Base-by-base conservation (phyloP, 2,888 invertebrate species). In the Vesta saturnalis region DNA sequence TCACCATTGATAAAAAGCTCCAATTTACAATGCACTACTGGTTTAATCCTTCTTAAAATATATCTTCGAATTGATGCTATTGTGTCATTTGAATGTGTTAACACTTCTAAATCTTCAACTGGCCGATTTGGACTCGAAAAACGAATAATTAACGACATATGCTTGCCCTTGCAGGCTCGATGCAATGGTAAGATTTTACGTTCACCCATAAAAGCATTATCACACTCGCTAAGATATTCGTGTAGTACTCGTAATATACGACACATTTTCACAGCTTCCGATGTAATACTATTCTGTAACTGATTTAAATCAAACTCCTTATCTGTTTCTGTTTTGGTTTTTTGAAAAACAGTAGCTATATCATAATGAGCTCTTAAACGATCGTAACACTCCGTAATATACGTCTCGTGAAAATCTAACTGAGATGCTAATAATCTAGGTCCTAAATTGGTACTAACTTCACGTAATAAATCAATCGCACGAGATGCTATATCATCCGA, bases 211-310 rank as follows among this genome's bases (percentile, higher is more conserved):
- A 92, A 95, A 73, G 91, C 91, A 77, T 91, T 91, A 87, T 97
- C 97, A 86, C 97, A 97, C 85, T 97, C 97, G 78, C 93, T 93
- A 72, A 98, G 91, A 83, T 98, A 98, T 85, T 97, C 97, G 83
- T 95, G 94, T 79, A 98, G 88, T 79, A 97, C 96, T 85, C 95
- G 94, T 84, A 98, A 90, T 63, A 98, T 94, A 75, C 97, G 90
- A 83, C 95, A 95, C 92, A 97, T 95, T 84, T 94, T 91, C 69
- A 92, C 90, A 4, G 93, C 92, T 82, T 94, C 94, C 65, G 87
- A 85, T 76, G 86, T 83, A 63, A 91, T 87, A 71, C 88, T 84
- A 72, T 79, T 81, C 72, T 84, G 84, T 21, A 83, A 78, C 77
- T 85, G 83, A 67, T 84, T 83, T 55, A 82, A 79, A 55, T 85